These are phyloP conservation scores for Lepidurus couesii DNA, from an alignment of 1,140 invertebrate species.

Conservation along the genomic window DNA sequence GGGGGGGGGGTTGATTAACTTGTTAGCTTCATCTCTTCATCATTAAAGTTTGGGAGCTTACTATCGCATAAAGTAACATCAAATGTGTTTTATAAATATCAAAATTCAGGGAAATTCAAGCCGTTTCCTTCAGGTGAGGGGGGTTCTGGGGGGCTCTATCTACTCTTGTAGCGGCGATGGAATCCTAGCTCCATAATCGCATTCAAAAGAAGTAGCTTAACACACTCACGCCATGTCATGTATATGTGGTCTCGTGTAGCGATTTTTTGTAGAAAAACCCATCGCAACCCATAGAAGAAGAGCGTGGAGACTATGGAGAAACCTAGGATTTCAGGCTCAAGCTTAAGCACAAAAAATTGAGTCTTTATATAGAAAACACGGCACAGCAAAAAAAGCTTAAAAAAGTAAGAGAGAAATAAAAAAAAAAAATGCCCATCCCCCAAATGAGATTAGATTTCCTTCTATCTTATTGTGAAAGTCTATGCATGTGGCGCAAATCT, in stretches of 20 bases:
- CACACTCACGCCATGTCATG: not conserved
- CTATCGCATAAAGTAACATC: too few relatives aligned
- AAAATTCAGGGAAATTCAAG: too few relatives aligned
- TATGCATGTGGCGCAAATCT: not conserved
- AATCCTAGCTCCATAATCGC: too few relatives aligned
- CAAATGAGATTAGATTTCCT: conserved; percentile 6
- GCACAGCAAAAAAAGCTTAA: not conserved
- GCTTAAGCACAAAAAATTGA: not conserved
- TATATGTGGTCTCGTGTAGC: not conserved
- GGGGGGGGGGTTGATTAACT: too few relatives aligned
- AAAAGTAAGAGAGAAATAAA: not conserved
- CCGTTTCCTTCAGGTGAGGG: too few relatives aligned
- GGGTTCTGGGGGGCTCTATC: too few relatives aligned
- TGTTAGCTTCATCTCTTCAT: too few relatives aligned
- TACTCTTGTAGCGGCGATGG: too few relatives aligned
- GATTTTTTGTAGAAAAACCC: not conserved
- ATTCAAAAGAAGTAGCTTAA: not conserved
- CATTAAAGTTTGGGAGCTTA: too few relatives aligned
- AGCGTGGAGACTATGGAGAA: not conserved
- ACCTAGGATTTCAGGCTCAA: not conserved
- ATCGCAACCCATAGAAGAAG: not conserved
- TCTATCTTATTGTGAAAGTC: not conserved
- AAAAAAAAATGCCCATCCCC: not conserved
- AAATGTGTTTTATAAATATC: too few relatives aligned
- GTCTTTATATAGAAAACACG: not conserved